These are phyloP conservation scores for Nerophis ophidion DNA, from an alignment of 2,113 vertebrate genomes.

Conservation along the genomic window DNA sequence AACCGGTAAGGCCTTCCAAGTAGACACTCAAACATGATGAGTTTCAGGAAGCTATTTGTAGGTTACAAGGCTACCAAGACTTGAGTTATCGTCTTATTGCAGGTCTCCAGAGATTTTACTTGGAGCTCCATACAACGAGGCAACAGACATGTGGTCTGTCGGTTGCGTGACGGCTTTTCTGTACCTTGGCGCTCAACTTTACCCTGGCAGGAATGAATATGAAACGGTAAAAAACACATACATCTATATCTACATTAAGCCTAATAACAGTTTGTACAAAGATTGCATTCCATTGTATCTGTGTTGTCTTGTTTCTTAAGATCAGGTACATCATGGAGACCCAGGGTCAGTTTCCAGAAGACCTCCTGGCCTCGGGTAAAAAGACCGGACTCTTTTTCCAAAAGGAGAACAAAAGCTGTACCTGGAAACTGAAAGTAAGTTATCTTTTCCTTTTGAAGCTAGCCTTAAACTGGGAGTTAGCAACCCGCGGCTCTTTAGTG, in stretches of 20 bases:
- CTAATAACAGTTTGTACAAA: background rate
- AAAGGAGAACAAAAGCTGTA: background rate
- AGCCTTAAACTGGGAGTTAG: background rate
- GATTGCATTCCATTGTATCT: background rate
- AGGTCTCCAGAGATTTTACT: constrained; percentile 10
- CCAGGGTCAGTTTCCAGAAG: constrained; percentile 5
- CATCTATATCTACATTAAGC: background rate
- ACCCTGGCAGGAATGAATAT: constrained; percentile 4
- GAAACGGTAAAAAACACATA: background rate
- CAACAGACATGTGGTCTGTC: constrained; percentile 5
- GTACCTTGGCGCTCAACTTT: background rate
- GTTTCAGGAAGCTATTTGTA: background rate
- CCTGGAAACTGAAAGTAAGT: constrained; percentile 3
- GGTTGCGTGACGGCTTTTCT: constrained; percentile 4
- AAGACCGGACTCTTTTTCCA: background rate
- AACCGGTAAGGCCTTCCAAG: background rate
- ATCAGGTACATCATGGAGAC: constrained; percentile 2
- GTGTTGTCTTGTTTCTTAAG: background rate
- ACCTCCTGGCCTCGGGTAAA: background rate
- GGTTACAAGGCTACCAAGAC: background rate
- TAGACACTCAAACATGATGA: background rate
- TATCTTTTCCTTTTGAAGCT: too few relatives aligned
- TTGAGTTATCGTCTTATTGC: background rate
- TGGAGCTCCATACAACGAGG: background rate
- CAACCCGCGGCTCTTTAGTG: too few relatives aligned